Conservation (phyloP, 1,140 invertebrate species). For the Drosophila yakuba region DNA sequence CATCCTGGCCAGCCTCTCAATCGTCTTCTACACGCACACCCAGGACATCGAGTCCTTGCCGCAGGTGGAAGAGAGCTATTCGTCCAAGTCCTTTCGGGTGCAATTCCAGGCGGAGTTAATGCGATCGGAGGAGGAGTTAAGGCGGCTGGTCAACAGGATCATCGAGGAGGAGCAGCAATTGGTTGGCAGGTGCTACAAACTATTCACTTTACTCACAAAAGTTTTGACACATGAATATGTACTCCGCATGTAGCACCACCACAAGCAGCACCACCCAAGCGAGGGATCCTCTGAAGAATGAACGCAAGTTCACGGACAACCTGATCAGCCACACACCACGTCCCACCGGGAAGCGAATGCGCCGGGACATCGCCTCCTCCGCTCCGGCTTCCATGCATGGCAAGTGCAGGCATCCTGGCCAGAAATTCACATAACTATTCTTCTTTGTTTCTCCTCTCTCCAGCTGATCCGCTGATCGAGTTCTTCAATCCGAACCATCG, state of each 20-base stretch:
- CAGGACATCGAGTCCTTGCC: slow-evolving; percentile 6
- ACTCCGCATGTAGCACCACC: neutral
- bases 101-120: slow-evolving; percentile 58
- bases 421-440: neutral
- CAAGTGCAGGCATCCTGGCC: slow-evolving; percentile 10
- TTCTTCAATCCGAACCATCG: slow-evolving; percentile 89
- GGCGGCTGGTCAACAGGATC: slow-evolving; percentile 45
- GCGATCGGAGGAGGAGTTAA: slow-evolving; percentile 55
- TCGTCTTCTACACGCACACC: slow-evolving; percentile 72
- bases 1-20: slow-evolving; percentile 67
- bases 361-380: slow-evolving; percentile 53
- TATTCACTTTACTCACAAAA: too few relatives aligned
- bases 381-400: slow-evolving; percentile 69
- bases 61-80: neutral
- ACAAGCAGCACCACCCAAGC: neutral
- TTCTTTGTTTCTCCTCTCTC: neutral
- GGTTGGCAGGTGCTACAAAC: slow-evolving; percentile 15
- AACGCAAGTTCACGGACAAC: slow-evolving; percentile 65
- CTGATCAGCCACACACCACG: slow-evolving; percentile 29
- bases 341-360: slow-evolving; percentile 38
- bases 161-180: slow-evolving; percentile 41
- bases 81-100: slow-evolving; percentile 18
- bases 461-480: slow-evolving; percentile 87
- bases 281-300: slow-evolving; percentile 46
- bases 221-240: too few relatives aligned